Evolutionary conservation across 2,113 vertebrate genomes (phyloP).

Genomic region (Sinocyclocheilus maitianheensis): DNA sequence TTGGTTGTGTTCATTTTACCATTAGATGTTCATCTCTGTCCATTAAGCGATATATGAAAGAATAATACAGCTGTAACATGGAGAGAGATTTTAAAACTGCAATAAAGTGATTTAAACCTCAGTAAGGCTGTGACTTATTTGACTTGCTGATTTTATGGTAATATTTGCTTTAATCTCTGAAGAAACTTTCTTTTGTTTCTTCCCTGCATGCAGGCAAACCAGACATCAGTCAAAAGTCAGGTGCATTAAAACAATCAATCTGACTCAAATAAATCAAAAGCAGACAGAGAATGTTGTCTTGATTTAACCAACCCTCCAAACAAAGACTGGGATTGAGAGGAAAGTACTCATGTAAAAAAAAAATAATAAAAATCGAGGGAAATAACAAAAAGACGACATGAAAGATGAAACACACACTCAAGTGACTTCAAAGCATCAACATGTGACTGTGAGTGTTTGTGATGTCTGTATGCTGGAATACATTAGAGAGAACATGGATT

Average conservation of each 20-base stretch:
- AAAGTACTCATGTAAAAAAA: conserved; percentile 30
- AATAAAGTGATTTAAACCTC: conserved; percentile 31
- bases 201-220: neutral
- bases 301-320: conserved; percentile 46
- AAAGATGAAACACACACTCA: conserved; percentile 46
- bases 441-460: conserved; percentile 43
- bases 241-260: conserved; percentile 50
- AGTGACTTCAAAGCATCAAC: conserved; percentile 49
- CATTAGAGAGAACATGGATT: conserved; percentile 32
- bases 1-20: neutral
- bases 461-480: conserved; percentile 38
- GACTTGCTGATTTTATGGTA: conserved; percentile 44
- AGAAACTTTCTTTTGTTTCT: conserved; percentile 14
- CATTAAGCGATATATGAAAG: neutral
- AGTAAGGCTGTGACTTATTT: conserved; percentile 28
- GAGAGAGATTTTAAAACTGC: neutral
- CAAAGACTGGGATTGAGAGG: conserved; percentile 45
- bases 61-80: neutral
- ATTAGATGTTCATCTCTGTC: neutral
- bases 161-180: conserved; percentile 47
- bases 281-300: conserved; percentile 28
- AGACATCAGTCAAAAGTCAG: conserved; percentile 31
- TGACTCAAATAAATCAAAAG: conserved; percentile 45
- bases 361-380: neutral
- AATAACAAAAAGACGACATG: conserved; percentile 31